Base-by-base conservation (phyloP, 2,797 vertebrate genomes). In the Lindbergichthys nudifrons region DNA sequence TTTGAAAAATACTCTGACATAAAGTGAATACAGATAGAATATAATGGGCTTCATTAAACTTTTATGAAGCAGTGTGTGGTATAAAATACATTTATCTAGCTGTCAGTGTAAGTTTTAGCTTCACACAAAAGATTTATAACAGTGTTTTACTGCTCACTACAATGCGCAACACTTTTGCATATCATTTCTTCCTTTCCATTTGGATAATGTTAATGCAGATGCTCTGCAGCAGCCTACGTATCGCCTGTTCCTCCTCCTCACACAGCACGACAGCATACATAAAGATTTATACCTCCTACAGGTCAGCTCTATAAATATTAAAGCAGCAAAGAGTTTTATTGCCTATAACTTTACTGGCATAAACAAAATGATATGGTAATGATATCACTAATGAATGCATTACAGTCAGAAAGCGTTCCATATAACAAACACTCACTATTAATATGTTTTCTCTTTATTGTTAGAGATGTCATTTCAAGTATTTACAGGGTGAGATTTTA, bases 221-320 rank as follows among this genome's bases (percentile, higher is more conserved):
- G 60, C 18, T 10, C 50, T 60, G 77, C 65, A 58, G 52, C 58
- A 65, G 65, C 47, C 50, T 39, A 23, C 60, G 59, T 8, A 47
- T 52, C 48, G 42, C 53, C 54, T 5, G 32, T 14, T 62, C 48
- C 64, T 66, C 23, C 57, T 21, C 19, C 47, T n/a, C 23, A 0
- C 50, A 43, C 69, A 46, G 48, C n/a, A 5, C 67, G 53, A 41
- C 19, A 13, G 41, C 53, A 46, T 14, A 32, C 21, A 57, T 47
- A 52, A 62, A 42, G 77, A 81, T 82, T 70, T 65, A 73, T 74
- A 74, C 65, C 54, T 80, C 70, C 45, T 64, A 45, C 56, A 75
- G 48, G 67, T 75, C 68, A 46, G 54, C 58, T 73, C 2, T n/a
- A 78, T 80, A 74, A 82, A 83, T 76, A 85, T 75, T 73, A 75